Evolutionary conservation across 2,797 vertebrate species (phyloP).

Genomic region (Lophius americanus): DNA sequence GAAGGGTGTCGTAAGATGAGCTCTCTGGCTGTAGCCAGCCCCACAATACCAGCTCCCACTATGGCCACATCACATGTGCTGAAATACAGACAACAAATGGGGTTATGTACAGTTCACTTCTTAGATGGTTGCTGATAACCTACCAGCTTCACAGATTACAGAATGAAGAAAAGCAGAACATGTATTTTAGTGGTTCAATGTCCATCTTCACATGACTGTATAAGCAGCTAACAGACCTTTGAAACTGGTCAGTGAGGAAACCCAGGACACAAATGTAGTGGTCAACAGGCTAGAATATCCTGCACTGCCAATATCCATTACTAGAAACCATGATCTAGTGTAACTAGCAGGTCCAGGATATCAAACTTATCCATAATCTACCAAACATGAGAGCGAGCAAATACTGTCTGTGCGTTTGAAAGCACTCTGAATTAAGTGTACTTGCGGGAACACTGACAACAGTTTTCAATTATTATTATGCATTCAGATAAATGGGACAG

Average conservation of each 20-base stretch:
- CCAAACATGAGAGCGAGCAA: background rate
- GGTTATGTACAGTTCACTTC: background rate
- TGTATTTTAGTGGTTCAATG: slow-evolving; percentile 48
- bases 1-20: slow-evolving; percentile 86
- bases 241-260: slow-evolving; percentile 9
- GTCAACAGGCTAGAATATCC: background rate
- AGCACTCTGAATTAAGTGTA: background rate
- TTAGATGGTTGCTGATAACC: background rate
- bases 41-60: slow-evolving; percentile 93
- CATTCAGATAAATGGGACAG: background rate
- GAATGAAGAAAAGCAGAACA: background rate
- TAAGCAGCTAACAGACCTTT: slow-evolving; percentile 40
- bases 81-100: slow-evolving; percentile 31
- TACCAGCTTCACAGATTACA: background rate
- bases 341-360: background rate
- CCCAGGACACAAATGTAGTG: background rate
- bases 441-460: background rate
- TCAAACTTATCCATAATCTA: background rate
- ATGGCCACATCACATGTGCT: slow-evolving; percentile 87
- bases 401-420: background rate
- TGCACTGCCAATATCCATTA: background rate
- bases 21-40: slow-evolving; percentile 90
- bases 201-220: slow-evolving; percentile 18
- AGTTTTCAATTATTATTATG: background rate
- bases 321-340: background rate